phyloP scores from a whole-genome alignment of 2,113 vertebrate species.

The Eubucco bourcierii region DNA sequence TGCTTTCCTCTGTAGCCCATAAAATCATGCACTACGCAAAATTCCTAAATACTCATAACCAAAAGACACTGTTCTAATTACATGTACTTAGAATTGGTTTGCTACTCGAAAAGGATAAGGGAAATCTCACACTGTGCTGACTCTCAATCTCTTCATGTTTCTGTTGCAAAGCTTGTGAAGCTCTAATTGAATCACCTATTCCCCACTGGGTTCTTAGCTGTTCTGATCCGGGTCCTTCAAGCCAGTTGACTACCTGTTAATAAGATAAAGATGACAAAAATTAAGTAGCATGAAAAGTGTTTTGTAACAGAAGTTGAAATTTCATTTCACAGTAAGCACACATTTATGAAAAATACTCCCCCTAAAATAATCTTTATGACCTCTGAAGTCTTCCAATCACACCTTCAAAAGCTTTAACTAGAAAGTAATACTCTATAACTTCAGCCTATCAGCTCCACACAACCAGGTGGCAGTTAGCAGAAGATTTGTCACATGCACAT shows the following conservation, averaged over 20 bases:
- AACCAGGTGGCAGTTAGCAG: background rate
- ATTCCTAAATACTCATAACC: background rate
- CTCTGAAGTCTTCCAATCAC: background rate
- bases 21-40: background rate
- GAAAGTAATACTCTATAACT: background rate
- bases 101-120: constrained; percentile 14
- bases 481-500: background rate
- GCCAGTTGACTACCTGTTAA: constrained; percentile 94
- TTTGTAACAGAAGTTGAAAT: background rate
- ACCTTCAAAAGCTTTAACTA: background rate
- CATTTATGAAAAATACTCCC: background rate
- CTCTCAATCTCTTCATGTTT: constrained; percentile 99
- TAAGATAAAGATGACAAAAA: constrained; percentile 14
- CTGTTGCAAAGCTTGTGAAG: constrained; percentile 95
- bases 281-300: background rate
- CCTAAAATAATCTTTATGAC: background rate
- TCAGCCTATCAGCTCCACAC: background rate
- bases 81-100: background rate
- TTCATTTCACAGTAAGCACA: background rate
- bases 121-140: constrained; percentile 92
- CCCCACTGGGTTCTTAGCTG: constrained; percentile 93
- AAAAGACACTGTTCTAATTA: background rate
- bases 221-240: constrained; percentile 96
- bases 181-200: constrained; percentile 94
- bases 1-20: background rate